phyloP scores from a whole-genome alignment of 2,797 vertebrate genomes.

The Acipenser transmontanus region DNA sequence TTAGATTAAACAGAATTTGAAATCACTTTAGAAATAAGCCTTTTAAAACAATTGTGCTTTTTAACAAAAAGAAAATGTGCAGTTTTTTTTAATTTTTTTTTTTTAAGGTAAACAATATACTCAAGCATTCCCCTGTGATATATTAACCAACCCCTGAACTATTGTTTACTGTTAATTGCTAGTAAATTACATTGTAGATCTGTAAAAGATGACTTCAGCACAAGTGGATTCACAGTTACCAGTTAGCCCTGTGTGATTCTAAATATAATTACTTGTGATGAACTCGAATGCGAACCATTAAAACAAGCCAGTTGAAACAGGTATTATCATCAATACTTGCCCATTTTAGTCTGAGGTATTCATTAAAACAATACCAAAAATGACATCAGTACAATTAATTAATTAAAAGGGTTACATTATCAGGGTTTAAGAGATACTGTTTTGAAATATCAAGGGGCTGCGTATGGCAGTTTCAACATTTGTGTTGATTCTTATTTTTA shows the following conservation, averaged over 20 bases:
- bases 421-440: constrained; percentile 50
- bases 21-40: not conserved
- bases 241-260: constrained; percentile 53
- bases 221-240: constrained; percentile 51
- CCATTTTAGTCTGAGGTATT: constrained; percentile 46
- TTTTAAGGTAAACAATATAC: constrained; percentile 13
- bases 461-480: not conserved
- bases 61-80: constrained; percentile 2
- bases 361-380: constrained; percentile 49
- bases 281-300: constrained; percentile 60
- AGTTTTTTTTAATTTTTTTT: constrained; percentile 38
- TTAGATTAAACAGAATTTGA: not conserved
- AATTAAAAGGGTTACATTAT: constrained; percentile 71
- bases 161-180: constrained; percentile 53
- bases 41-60: not conserved
- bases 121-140: constrained; percentile 23
- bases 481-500: constrained; percentile 11
- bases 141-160: constrained; percentile 34
- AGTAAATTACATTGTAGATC: constrained; percentile 47
- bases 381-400: constrained; percentile 64
- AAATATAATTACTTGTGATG: constrained; percentile 58
- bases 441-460: constrained; percentile 7
- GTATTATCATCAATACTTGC: constrained; percentile 55
- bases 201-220: constrained; percentile 50
- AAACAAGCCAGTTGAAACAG: constrained; percentile 59